Conservation (phyloP, 2,113 vertebrate genomes). For the Zosterops hypoxanthus region DNA sequence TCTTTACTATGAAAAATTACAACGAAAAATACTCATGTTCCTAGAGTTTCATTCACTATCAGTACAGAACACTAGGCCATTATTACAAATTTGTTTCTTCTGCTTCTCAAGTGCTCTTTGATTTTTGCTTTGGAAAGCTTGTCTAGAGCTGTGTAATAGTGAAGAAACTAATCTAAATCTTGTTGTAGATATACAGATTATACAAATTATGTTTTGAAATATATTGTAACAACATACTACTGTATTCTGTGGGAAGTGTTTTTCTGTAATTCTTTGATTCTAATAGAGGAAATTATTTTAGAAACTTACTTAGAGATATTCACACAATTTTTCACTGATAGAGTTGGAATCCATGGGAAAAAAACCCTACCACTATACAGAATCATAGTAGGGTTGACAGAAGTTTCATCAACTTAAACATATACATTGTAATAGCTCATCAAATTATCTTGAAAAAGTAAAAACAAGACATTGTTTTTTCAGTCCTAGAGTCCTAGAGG, state of each 20-base stretch:
- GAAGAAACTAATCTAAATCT: not conserved
- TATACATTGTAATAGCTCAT: not conserved
- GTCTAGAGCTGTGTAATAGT: not conserved
- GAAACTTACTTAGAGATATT: not conserved
- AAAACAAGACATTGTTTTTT: not conserved
- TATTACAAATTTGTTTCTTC: not conserved
- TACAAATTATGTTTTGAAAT: not conserved
- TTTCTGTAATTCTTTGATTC: not conserved
- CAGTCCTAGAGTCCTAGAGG: not conserved
- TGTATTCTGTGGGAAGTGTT: not conserved
- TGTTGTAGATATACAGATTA: not conserved
- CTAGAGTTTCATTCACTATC: not conserved
- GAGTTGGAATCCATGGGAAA: not conserved
- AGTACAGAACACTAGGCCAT: not conserved
- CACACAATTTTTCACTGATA: not conserved
- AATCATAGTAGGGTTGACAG: not conserved
- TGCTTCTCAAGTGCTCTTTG: not conserved
- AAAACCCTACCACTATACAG: accelerated
- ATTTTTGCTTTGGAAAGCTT: not conserved
- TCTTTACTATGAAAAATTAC: conserved; percentile 10
- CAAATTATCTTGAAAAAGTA: not conserved
- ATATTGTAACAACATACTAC: not conserved
- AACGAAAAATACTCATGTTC: not conserved
- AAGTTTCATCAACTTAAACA: not conserved
- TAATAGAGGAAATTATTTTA: not conserved